These are phyloP conservation scores for Palaemon carinicauda DNA, from an alignment of 1,140 invertebrate genomes.

Conservation along the genomic window DNA sequence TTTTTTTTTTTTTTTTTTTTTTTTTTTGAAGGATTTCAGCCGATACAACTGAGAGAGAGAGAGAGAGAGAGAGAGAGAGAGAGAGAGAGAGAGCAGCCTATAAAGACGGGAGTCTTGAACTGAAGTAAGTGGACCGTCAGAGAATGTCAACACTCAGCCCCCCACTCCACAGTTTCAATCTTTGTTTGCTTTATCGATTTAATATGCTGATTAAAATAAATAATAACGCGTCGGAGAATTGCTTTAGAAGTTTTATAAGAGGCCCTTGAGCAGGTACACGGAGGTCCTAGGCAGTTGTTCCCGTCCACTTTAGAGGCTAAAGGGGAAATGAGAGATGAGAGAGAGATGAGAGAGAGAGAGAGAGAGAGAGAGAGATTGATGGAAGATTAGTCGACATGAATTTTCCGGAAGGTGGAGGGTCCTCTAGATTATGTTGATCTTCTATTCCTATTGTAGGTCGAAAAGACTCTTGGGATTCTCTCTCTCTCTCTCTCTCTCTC, in stretches of 20 bases:
- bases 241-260: background rate
- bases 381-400: background rate
- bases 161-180: background rate
- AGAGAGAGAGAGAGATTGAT: background rate
- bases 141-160: conserved; percentile 1
- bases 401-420: background rate
- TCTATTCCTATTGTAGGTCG: too few relatives aligned
- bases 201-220: conserved; percentile 41
- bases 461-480: too few relatives aligned
- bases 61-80: background rate
- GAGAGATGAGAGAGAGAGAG: background rate
- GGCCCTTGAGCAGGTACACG: background rate
- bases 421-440: too few relatives aligned
- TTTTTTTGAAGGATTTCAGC: background rate
- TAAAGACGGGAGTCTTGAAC: background rate
- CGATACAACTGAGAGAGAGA: background rate
- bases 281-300: background rate
- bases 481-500: too few relatives aligned
- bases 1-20: too few relatives aligned
- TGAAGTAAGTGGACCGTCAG: conserved; percentile 6
- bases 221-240: conserved; percentile 12
- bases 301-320: background rate
- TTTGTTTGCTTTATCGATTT: conserved; percentile 26
- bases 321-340: background rate
- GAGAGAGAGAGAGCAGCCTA: background rate